Conservation (phyloP, 2,888 invertebrate genomes). For the Calameuta filiformis region DNA sequence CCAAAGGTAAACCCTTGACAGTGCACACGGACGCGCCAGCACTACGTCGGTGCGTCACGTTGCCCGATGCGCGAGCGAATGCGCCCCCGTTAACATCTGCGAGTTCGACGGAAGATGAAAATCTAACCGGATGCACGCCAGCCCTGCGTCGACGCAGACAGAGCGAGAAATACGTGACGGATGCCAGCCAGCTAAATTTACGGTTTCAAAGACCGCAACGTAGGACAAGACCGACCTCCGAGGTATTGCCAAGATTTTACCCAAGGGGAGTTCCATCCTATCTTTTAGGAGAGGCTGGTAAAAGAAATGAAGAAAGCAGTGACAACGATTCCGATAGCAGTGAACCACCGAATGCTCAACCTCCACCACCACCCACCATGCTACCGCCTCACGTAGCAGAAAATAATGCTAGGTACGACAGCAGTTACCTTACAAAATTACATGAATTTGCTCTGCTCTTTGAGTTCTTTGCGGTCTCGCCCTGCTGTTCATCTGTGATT, state of each 20-base stretch:
- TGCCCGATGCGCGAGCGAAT: constrained; percentile 62
- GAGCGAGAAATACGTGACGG: constrained; percentile 85
- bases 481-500: constrained; percentile 4
- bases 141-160: constrained; percentile 82
- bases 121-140: constrained; percentile 69
- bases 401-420: constrained; percentile 60
- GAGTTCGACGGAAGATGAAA: constrained; percentile 61
- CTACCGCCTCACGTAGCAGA: constrained; percentile 60
- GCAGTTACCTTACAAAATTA: constrained; percentile 7
- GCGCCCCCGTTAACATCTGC: constrained; percentile 53
- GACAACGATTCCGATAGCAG: constrained; percentile 62
- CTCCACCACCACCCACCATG: constrained; percentile 57
- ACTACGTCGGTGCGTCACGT: constrained; percentile 63
- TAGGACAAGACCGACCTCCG: constrained; percentile 53
- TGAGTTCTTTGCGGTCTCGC: background rate
- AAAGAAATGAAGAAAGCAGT: constrained; percentile 60
- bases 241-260: constrained; percentile 50
- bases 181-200: constrained; percentile 84
- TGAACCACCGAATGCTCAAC: constrained; percentile 43
- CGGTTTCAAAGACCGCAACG: constrained; percentile 77
- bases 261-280: constrained; percentile 61
- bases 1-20: constrained; percentile 56
- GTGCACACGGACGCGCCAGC: constrained; percentile 48
- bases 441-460: background rate
- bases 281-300: constrained; percentile 54